Percentiles rank a stretch among this genome's conserved stretches.
Conservation (phyloP, 1,140 invertebrate species). For the Drosophila pseudoananassae region DNA sequence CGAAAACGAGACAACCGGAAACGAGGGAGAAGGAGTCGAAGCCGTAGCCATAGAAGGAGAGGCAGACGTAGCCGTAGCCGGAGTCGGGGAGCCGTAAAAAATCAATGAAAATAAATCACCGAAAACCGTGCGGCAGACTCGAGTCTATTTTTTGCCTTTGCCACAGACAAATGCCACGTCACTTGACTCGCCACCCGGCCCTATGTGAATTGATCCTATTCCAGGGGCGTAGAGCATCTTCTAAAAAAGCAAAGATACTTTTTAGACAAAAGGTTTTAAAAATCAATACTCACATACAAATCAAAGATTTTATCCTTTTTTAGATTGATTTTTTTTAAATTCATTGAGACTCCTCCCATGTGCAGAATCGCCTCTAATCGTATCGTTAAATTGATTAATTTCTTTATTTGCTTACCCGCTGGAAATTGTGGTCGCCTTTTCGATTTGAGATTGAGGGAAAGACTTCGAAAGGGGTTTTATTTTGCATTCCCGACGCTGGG, state of each 20-base stretch:
- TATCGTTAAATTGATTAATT: constrained; percentile 78
- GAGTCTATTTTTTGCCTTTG: constrained; percentile 32
- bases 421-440: constrained; percentile 36
- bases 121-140: constrained; percentile 45
- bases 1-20: constrained; percentile 28
- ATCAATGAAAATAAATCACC: constrained; percentile 66
- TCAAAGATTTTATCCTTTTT: neutral
- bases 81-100: constrained; percentile 21
- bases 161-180: constrained; percentile 48
- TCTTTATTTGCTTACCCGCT: constrained; percentile 57
- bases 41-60: constrained; percentile 9
- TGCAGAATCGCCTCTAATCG: constrained; percentile 49
- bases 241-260: neutral
- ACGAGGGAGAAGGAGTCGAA: constrained; percentile 5
- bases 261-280: too few species aligned
- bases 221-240: neutral
- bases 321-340: neutral
- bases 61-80: neutral
- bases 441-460: constrained; percentile 8
- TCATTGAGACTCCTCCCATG: neutral
- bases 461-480: constrained; percentile 20
- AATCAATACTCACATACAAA: too few species aligned
- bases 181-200: constrained; percentile 48
- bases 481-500: constrained; percentile 5
- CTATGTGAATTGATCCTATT: constrained; percentile 8